Evolutionary conservation across 2,113 vertebrate genomes (phyloP).

Genomic region (Brachyhypopomus gauderio): DNA sequence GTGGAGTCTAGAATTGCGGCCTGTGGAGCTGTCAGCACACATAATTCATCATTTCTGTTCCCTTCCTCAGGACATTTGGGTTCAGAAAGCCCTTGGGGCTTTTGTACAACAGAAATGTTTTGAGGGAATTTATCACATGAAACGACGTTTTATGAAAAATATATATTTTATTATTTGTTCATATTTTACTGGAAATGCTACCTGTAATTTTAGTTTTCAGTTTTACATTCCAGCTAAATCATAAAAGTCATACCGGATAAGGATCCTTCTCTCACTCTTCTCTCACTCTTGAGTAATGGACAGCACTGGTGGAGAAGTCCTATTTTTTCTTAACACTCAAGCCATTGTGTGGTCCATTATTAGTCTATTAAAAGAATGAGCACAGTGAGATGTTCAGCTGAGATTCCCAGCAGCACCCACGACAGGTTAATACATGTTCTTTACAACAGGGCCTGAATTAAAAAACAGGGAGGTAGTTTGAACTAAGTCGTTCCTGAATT

Average conservation of each 20-base stretch:
- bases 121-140: background rate
- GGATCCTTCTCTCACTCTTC: too few species aligned
- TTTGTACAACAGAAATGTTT: conserved; percentile 1
- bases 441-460: background rate
- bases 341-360: background rate
- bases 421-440: background rate
- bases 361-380: background rate
- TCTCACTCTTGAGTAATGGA: too few species aligned
- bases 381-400: background rate
- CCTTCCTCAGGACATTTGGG: conserved; percentile 5
- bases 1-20: conserved; percentile 8
- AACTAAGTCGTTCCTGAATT: too few species aligned
- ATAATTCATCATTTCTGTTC: conserved; percentile 26
- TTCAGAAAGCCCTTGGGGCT: background rate
- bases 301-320: background rate
- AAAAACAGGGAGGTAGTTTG: too few species aligned
- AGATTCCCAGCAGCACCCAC: background rate
- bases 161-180: too few species aligned
- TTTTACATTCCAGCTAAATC: background rate
- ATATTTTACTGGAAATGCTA: too few species aligned
- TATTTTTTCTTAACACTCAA: background rate
- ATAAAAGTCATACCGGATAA: too few species aligned
- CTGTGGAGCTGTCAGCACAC: background rate
- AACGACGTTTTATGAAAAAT: too few species aligned
- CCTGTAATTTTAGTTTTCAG: background rate